A percentile compares a stretch with the other conserved stretches of the same genome.
Evolutionary conservation across 2,113 vertebrate genomes (phyloP).

Genomic region (Mormoops blainvillei): DNA sequence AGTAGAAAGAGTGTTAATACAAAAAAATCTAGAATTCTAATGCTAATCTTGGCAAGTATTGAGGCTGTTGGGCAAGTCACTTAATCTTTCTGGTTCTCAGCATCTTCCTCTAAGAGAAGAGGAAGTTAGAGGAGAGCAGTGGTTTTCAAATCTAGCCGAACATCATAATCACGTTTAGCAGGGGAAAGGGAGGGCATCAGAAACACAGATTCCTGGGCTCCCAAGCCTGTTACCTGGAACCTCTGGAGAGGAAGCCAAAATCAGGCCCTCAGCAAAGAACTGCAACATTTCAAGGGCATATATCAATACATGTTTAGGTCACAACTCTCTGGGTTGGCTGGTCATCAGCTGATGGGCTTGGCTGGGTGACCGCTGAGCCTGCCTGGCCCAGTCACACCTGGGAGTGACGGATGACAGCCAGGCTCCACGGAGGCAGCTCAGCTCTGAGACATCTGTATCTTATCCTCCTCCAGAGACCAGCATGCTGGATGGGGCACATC

Average conservation of each 20-base stretch:
- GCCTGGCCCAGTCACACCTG: background rate
- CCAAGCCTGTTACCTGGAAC: background rate
- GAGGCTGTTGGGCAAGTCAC: background rate
- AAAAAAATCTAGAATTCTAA: background rate
- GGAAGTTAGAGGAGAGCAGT: background rate
- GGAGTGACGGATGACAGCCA: background rate
- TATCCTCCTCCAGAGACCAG: background rate
- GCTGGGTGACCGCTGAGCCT: background rate
- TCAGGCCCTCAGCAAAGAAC: background rate
- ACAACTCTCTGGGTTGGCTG: background rate
- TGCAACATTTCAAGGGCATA: background rate
- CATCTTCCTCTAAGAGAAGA: background rate
- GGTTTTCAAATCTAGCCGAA: background rate
- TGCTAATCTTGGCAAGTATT: background rate
- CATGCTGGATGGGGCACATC: too few relatives aligned
- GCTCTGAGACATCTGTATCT: background rate
- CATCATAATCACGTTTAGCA: background rate
- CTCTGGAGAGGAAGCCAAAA: background rate
- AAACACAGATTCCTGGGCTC: background rate
- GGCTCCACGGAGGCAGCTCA: background rate
- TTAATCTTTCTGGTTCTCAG: background rate
- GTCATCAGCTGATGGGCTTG: background rate
- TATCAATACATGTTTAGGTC: background rate
- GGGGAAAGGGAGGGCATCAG: fast-evolving
- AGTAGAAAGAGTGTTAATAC: background rate